Conservation (phyloP, 2,888 invertebrate species). For the Macaria notata region DNA sequence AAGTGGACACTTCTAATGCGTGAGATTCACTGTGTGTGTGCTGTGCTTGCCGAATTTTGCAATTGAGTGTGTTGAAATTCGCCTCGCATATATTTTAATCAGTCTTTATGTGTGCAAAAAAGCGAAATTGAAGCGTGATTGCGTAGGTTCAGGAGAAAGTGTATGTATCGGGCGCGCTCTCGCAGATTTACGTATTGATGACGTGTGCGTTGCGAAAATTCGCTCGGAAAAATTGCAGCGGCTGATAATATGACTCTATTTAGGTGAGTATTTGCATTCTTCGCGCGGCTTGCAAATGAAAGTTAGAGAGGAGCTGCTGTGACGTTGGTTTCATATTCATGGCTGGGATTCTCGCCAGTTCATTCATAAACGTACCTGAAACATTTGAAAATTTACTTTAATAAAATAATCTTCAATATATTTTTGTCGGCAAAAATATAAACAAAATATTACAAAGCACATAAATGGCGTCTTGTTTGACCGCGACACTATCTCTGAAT, state of each 20-base stretch:
- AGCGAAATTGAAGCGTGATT: slow-evolving; percentile 62
- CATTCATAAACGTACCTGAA: not conserved
- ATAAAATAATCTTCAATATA: too few relatives aligned
- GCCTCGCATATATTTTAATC: slow-evolving; percentile 21
- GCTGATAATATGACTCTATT: slow-evolving; percentile 39
- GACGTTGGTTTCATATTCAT: not conserved
- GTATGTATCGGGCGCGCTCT: slow-evolving; percentile 48
- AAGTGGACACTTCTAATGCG: slow-evolving; percentile 8
- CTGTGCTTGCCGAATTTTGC: slow-evolving; percentile 18
- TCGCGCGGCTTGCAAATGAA: slow-evolving; percentile 27
- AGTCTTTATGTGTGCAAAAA: slow-evolving; percentile 52
- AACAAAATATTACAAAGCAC: too few relatives aligned
- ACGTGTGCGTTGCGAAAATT: slow-evolving; percentile 59
- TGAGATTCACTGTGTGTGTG: slow-evolving; percentile 10
- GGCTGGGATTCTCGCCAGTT: slow-evolving; percentile 15
- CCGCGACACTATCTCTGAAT: too few relatives aligned
- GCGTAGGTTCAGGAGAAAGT: slow-evolving; percentile 64
- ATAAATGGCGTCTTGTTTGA: too few relatives aligned
- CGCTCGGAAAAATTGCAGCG: slow-evolving; percentile 41
- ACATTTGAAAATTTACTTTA: too few relatives aligned
- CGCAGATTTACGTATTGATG: slow-evolving; percentile 55
- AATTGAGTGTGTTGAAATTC: slow-evolving; percentile 22
- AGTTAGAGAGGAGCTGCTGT: slow-evolving; percentile 21
- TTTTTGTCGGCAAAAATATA: too few relatives aligned
- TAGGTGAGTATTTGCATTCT: slow-evolving; percentile 41